Base-by-base conservation (phyloP, 2,113 vertebrate species). In the Rhinolophus sinicus region DNA sequence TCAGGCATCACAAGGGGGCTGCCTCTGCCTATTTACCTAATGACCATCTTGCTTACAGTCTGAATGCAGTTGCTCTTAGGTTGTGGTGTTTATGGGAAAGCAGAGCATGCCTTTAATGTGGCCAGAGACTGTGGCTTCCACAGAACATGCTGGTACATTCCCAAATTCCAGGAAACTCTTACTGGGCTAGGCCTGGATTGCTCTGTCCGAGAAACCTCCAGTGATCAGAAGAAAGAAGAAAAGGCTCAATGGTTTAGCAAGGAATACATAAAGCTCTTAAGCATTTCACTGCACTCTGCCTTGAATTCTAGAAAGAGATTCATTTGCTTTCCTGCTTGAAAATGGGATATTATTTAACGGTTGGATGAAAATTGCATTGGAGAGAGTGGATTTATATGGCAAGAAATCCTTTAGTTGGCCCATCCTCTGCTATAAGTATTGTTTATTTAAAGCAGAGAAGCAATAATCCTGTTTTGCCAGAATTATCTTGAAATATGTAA, bases 301-400 rank as follows among this genome's bases (percentile, higher is more conserved):
- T 93, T 56, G 75, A 97, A 47, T 91, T 77, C 47, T 90, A 76
- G 52, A 92, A 82, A 86, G 96, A 73, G 2, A 1, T 77, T 22
- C n/a, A 77, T 84, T 97, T 94, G 15, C 83, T 97, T 96, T 96
- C 35, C 91, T 85, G 81, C 58, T 92, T 69, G 81, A 92, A 87
- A 87, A 65, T 78, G 40, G 87, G n/a, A 30, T 69, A 58, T 40
- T 94, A 82, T 95, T 94, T 94, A 93, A 95, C 50, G 26, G 38
- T n/a, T 18, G 69, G 67, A 75, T 67, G 16, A 76, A 85, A 96
- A 94, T 87, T 81, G 7, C 33, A 72, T 69, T 62, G 35, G 22
- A 87, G 52, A 67, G 38, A 47, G 26, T 80, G 6, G 67, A n/a
- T 38, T 87, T 81, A 80, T 60, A 69, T 44, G 64, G 50, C 80